A percentile compares a stretch with the other conserved stretches of the same genome.
Conservation (phyloP, 2,113 vertebrate genomes). For the Aegithalos caudatus region DNA sequence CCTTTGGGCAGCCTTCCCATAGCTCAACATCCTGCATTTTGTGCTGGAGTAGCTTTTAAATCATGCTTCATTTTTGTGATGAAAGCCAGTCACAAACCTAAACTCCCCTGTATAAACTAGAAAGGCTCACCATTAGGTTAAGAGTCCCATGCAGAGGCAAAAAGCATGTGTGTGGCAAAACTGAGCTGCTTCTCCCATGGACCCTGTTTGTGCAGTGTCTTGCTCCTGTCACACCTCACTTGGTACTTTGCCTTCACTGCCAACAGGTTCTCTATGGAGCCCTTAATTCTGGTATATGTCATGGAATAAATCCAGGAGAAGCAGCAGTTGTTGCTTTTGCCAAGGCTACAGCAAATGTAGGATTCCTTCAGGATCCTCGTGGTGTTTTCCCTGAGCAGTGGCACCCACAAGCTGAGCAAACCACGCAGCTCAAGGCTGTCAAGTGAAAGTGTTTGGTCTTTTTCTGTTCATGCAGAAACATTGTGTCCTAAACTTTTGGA, state of each 20-base stretch:
- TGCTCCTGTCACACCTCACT: not conserved
- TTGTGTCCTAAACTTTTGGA: not conserved
- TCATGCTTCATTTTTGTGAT: not conserved
- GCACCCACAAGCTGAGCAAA: not conserved
- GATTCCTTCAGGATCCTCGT: not conserved
- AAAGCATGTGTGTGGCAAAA: not conserved
- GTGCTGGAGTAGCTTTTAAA: not conserved
- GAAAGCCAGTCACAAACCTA: constrained; percentile 17
- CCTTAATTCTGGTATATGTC: not conserved
- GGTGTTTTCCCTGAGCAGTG: not conserved
- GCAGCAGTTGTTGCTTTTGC: not conserved
- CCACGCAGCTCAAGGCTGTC: not conserved
- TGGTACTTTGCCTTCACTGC: not conserved
- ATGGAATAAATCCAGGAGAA: not conserved
- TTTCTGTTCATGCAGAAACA: not conserved
- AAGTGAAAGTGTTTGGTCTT: not conserved
- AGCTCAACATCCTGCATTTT: not conserved
- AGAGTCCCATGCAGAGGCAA: not conserved
- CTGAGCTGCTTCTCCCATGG: not conserved
- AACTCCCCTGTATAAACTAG: not conserved
- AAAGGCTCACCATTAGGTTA: not conserved
- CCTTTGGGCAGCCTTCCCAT: not conserved
- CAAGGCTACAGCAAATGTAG: not conserved
- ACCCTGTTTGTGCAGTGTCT: not conserved
- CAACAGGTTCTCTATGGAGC: not conserved